Percentiles rank a stretch among this genome's conserved stretches.
Evolutionary conservation across 2,888 invertebrate genomes (phyloP).

Genomic region (Arge pagana): DNA sequence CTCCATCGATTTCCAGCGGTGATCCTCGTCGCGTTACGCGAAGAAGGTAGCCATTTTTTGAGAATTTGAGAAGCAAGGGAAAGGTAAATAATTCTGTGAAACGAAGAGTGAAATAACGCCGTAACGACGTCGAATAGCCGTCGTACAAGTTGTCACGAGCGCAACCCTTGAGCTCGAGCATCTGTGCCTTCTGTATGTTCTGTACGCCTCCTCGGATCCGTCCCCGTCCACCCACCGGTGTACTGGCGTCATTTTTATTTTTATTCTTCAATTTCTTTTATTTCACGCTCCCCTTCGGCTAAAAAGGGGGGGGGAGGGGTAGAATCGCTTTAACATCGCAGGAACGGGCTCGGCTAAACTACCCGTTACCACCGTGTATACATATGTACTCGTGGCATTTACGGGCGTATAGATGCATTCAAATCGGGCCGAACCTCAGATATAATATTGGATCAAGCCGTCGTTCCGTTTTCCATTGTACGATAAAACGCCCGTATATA

Average conservation of each 20-base stretch:
- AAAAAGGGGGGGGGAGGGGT: constrained; percentile 4
- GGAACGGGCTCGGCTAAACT: constrained; percentile 27
- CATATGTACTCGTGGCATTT: constrained; percentile 25
- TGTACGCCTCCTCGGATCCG: background rate
- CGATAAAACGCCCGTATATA: no score
- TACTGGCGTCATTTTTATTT: constrained; percentile 35
- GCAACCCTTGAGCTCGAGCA: constrained; percentile 38
- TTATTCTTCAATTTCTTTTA: constrained; percentile 21
- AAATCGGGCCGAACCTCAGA: constrained; percentile 36
- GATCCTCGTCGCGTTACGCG: no score
- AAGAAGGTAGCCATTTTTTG: no score
- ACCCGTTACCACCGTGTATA: constrained; percentile 7
- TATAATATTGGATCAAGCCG: constrained; percentile 38
- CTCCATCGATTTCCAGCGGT: no score
- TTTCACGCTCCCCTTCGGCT: background rate
- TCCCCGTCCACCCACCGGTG: constrained; percentile 27
- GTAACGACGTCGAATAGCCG: constrained; percentile 53
- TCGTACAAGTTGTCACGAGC: constrained; percentile 35
- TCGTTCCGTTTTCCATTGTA: constrained; percentile 38
- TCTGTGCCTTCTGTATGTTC: constrained; percentile 28
- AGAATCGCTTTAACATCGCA: constrained; percentile 48
- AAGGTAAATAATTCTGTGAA: no score
- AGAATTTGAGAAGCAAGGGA: no score
- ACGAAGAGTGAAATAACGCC: constrained; percentile 31
- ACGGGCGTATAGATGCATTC: constrained; percentile 28